A percentile compares a stretch with the other conserved stretches of the same genome.
phyloP scores from a whole-genome alignment of 2,113 vertebrate genomes.

The human region DNA sequence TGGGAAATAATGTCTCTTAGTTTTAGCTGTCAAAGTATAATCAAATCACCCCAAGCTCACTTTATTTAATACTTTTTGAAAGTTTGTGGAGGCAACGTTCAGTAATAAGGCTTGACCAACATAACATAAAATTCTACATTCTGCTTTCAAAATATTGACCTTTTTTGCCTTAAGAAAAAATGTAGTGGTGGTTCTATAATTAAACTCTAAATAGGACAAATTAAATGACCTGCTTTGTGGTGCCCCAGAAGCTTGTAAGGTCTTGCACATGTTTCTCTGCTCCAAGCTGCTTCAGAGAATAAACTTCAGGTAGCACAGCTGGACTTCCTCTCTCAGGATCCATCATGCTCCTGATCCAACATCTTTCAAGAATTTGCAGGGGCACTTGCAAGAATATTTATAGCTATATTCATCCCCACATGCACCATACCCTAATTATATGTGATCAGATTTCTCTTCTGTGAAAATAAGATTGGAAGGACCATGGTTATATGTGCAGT shows the following conservation, averaged over 20 bases:
- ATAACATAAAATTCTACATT: neutral
- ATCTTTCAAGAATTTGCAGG: neutral
- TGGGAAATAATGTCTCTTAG: conserved; percentile 48
- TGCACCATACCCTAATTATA: neutral
- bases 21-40: conserved; percentile 42
- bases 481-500: neutral
- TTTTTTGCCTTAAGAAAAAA: neutral
- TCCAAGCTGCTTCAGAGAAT: neutral
- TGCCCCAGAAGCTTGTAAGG: neutral
- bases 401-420: neutral
- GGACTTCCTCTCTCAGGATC: neutral
- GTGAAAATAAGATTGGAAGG: neutral
- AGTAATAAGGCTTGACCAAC: neutral
- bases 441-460: neutral
- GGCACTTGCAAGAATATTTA: neutral
- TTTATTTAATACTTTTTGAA: conserved; percentile 34
- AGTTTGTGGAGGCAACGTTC: neutral
- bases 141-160: conserved; percentile 40
- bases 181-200: neutral
- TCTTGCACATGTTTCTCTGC: neutral
- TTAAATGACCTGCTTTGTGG: neutral
- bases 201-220: neutral
- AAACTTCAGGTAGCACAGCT: neutral
- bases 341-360: neutral
- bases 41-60: conserved; percentile 20